Evolutionary conservation across 2,797 vertebrate genomes (phyloP).

Genomic region (Sandelia bainsii): DNA sequence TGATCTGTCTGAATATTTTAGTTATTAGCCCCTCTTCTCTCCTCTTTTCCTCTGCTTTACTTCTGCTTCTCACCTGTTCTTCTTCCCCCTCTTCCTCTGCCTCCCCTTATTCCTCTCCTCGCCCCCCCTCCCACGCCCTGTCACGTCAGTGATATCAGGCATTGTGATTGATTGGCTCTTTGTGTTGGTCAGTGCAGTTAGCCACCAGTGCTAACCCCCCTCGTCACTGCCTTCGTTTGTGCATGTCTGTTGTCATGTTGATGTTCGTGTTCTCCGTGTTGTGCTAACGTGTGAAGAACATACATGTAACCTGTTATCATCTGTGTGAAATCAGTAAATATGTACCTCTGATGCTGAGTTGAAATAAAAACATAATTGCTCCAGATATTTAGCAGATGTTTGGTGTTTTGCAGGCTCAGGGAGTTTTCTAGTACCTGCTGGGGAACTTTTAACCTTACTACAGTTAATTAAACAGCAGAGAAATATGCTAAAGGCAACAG

Average conservation of each 20-base stretch:
- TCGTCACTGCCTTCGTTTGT: constrained; percentile 64
- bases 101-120: constrained; percentile 11
- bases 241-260: constrained; percentile 78
- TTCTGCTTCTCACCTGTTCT: constrained; percentile 19
- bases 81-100: neutral
- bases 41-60: constrained; percentile 18
- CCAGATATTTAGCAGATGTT: neutral
- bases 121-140: neutral
- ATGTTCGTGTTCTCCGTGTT: constrained; percentile 72
- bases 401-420: too few species aligned
- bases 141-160: constrained; percentile 40
- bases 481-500: too few species aligned
- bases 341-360: constrained; percentile 67
- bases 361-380: constrained; percentile 71
- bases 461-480: too few species aligned
- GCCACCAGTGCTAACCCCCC: constrained; percentile 14
- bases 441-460: too few species aligned
- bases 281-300: constrained; percentile 71
- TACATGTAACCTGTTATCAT: constrained; percentile 72
- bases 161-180: constrained; percentile 62
- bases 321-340: constrained; percentile 71
- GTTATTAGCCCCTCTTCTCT: constrained; percentile 57
- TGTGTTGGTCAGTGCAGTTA: constrained; percentile 47
- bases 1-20: constrained; percentile 69
- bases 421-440: too few species aligned